Evolutionary conservation across 2,797 vertebrate genomes (phyloP), one percentile per base, ranked within the genome.

Genomic region (Syngnathus acus): DNA sequence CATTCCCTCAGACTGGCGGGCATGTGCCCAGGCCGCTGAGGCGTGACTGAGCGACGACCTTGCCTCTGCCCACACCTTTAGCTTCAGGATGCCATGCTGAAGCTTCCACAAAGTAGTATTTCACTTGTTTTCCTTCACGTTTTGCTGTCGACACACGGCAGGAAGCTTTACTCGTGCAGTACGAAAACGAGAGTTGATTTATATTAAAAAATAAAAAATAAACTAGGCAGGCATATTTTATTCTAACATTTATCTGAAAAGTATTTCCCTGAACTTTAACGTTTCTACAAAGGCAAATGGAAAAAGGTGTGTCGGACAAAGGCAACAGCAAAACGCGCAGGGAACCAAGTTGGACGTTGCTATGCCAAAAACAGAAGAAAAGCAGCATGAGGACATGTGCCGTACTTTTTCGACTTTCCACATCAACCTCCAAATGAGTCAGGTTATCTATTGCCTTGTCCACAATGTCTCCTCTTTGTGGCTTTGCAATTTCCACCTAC

Each of bases 241-340:
- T 17, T 19, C 5, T 42, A 68, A 59, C 62, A 63, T 5, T 21
- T 60, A 13, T 6, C 6, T 62, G 60, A 43, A 42, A 42, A 43
- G 14, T 3, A 8, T 23, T n/a, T 26, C 42, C n/a, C 32, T 37
- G 78, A 74, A 70, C n/a, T 71, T 4, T 72, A 70, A 68, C 3
- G 43, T 72, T 82, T 82, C 65, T 61, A 71, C 26, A 75, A 84
- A 87, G 85, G 86, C 83, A 81, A 84, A 85, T 64, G 86, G 87
- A 86, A 86, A 79, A 79, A 84, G 64, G 72, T 65, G 14, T 75
- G 78, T 70, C 81, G 72, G 80, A 86, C 76, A 74, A 72, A 88
- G 87, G 87, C 86, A 88, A 88, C 43, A 69, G 68, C 50, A 50
- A 70, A 69, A 63, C 19, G 55, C 38, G 68, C 50, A 9, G 6